Percentiles rank a stretch among this genome's conserved stretches.
Evolutionary conservation across 2,888 invertebrate genomes (phyloP).

Genomic region (Drosophila greeni): DNA sequence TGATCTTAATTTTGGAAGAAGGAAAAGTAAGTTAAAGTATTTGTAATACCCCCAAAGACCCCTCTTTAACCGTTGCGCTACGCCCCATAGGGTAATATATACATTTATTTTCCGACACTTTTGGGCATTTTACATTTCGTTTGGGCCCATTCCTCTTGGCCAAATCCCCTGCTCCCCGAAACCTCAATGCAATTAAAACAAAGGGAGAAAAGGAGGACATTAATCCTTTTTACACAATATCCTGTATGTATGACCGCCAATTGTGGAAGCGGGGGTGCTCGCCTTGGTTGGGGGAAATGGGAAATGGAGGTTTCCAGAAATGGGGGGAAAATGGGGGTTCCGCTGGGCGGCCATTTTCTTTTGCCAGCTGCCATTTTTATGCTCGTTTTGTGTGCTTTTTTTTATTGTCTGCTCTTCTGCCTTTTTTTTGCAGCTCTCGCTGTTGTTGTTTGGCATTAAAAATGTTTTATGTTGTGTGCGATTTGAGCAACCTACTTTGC

Average conservation of each 20-base stretch:
- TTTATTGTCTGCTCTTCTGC: conserved; percentile 44
- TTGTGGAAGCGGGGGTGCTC: conserved; percentile 23
- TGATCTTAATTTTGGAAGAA: rapidly evolving
- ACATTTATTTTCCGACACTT: conserved; percentile 59
- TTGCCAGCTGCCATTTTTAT: conserved; percentile 72
- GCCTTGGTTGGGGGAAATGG: conserved; percentile 12
- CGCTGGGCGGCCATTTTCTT: conserved; percentile 65
- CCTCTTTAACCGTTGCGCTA: background rate
- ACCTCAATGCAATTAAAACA: conserved; percentile 67
- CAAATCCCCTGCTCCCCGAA: conserved; percentile 12
- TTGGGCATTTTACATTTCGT: conserved; percentile 62
- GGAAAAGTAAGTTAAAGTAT: background rate
- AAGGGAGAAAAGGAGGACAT: conserved; percentile 60
- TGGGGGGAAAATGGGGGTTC: conserved; percentile 12
- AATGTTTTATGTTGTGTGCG: conserved; percentile 75
- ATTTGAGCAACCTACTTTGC: conserved; percentile 74
- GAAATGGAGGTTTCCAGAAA: background rate
- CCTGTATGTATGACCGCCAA: conserved; percentile 59
- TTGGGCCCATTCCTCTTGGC: conserved; percentile 32
- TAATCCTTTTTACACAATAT: conserved; percentile 74
- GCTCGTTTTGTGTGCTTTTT: conserved; percentile 61
- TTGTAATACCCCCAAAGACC: background rate
- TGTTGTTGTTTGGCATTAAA: conserved; percentile 67
- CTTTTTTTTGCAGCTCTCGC: conserved; percentile 25
- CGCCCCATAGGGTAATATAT: conserved; percentile 30